phyloP scores from a whole-genome alignment of 2,888 invertebrate species.

The Ophion costatus region DNA sequence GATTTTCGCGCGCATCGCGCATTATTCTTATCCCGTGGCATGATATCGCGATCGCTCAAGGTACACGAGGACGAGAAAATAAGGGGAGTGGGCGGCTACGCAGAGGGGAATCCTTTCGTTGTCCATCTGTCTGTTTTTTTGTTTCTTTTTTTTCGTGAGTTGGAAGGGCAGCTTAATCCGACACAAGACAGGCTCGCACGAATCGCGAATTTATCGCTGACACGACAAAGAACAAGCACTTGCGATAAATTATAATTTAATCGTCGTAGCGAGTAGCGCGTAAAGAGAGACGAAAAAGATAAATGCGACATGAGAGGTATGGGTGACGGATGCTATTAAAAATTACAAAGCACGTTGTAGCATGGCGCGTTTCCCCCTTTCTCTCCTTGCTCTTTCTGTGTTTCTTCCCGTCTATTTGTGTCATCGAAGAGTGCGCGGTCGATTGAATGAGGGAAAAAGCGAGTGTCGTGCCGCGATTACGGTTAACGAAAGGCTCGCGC shows the following conservation, averaged over 20 bases:
- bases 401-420: background rate
- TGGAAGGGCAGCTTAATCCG: conserved; percentile 60
- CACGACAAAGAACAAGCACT: conserved; percentile 59
- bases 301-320: conserved; percentile 18
- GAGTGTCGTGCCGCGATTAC: conserved; percentile 46
- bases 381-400: conserved; percentile 3
- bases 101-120: background rate
- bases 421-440: conserved; percentile 20
- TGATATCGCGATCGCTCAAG: background rate
- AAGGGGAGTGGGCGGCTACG: background rate
- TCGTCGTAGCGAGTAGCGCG: conserved; percentile 57
- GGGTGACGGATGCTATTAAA: conserved; percentile 59
- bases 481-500: conserved; percentile 50
- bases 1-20: background rate
- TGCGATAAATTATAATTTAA: conserved; percentile 70
- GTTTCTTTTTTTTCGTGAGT: background rate
- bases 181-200: conserved; percentile 68
- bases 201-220: conserved; percentile 72
- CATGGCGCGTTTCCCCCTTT: conserved; percentile 24
- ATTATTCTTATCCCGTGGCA: conserved; percentile 44
- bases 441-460: conserved; percentile 6
- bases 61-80: conserved; percentile 30
- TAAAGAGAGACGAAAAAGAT: conserved; percentile 24
- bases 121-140: background rate
- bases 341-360: conserved; percentile 62